Evolutionary conservation across 2,888 invertebrate genomes (phyloP).

Genomic region (Pyralis farinalis): DNA sequence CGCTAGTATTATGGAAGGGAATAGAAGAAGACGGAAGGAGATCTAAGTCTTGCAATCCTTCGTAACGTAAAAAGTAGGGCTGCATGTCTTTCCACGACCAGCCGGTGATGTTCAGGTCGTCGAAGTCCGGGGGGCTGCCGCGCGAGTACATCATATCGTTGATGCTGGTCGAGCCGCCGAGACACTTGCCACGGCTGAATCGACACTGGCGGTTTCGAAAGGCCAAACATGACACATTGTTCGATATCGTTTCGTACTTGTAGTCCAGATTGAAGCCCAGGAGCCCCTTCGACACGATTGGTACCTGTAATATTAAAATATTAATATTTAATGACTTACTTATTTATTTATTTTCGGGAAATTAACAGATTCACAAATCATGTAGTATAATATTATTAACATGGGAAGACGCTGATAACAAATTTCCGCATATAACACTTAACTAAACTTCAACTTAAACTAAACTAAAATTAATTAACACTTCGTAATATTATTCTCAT

Average conservation of each 20-base stretch:
- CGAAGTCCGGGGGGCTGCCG: slow-evolving; percentile 46
- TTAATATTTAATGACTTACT: too few species aligned
- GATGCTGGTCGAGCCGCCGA: slow-evolving; percentile 59
- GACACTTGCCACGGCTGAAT: slow-evolving; percentile 49
- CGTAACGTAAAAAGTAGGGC: slow-evolving; percentile 52
- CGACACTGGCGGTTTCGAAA: slow-evolving; percentile 34
- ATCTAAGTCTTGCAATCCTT: slow-evolving; percentile 38
- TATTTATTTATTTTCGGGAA: too few species aligned
- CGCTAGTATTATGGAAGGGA: slow-evolving; percentile 48
- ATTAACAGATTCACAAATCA: too few species aligned
- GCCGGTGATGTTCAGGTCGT: slow-evolving; percentile 35
- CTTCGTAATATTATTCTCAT: too few species aligned
- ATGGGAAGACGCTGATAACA: too few species aligned
- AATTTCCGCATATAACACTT: too few species aligned
- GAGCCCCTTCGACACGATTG: slow-evolving; percentile 28
- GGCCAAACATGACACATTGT: slow-evolving; percentile 49
- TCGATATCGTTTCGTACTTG: slow-evolving; percentile 45
- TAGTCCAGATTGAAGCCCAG: slow-evolving; percentile 43
- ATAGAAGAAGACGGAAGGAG: slow-evolving; percentile 40
- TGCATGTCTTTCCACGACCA: slow-evolving; percentile 51
- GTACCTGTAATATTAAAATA: slow-evolving; percentile 31
- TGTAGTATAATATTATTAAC: too few species aligned
- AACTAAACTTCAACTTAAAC: too few species aligned
- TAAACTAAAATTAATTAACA: too few species aligned
- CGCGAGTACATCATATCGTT: slow-evolving; percentile 61